These are phyloP conservation scores for Muscicapa adusta DNA, from an alignment of 2,113 vertebrate genomes.

Conservation along the genomic window DNA sequence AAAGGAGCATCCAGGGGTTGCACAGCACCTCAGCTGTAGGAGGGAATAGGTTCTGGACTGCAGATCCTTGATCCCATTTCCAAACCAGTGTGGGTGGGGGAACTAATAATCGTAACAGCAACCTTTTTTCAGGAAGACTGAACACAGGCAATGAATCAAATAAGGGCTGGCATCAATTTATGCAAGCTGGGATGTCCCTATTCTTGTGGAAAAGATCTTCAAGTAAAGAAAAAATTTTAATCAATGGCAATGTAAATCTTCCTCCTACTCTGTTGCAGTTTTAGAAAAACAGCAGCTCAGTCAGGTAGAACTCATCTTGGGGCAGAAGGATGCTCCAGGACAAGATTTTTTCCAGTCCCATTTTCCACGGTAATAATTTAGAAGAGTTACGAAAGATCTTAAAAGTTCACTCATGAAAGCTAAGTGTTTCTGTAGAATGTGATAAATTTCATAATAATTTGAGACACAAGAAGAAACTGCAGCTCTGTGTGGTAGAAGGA, in stretches of 20 bases:
- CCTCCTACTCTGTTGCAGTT: not conserved
- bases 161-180: not conserved
- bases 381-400: not conserved
- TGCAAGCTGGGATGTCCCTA: not conserved
- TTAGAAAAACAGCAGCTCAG: not conserved
- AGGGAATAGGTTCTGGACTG: not conserved
- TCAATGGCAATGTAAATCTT: not conserved
- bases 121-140: not conserved
- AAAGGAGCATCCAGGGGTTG: not conserved
- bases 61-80: rapidly evolving
- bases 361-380: not conserved
- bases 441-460: constrained; percentile 2
- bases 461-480: not conserved
- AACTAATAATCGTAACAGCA: not conserved
- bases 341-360: not conserved
- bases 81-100: not conserved
- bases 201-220: not conserved
- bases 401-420: not conserved
- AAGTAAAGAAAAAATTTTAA: constrained; percentile 25
- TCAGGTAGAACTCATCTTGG: not conserved
- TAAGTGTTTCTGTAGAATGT: constrained; percentile 3
- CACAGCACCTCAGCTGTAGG: not conserved
- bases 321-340: not conserved
- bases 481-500: not conserved
- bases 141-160: not conserved